Evolutionary conservation across 2,888 invertebrate species (phyloP).

Genomic region (Doris montereyensis): DNA sequence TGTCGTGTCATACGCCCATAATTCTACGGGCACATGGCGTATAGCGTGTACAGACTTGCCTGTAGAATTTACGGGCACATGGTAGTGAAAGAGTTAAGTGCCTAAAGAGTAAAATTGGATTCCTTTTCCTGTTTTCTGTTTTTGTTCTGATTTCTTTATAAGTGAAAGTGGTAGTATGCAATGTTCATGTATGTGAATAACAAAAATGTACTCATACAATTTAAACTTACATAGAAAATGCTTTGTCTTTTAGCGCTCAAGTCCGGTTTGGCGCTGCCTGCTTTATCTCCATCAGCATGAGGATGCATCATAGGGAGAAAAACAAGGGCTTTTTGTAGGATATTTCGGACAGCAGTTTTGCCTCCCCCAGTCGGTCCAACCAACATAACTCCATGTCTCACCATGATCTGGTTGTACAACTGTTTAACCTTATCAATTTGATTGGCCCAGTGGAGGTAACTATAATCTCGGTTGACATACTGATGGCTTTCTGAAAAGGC

Average conservation of each 20-base stretch:
- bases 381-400: conserved; percentile 72
- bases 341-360: conserved; percentile 69
- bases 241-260: conserved; percentile 28
- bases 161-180: no score
- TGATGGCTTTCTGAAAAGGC: conserved; percentile 67
- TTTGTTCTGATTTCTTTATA: no score
- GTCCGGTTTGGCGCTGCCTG: conserved; percentile 3
- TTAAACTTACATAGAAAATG: conserved; percentile 34
- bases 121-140: no score
- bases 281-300: conserved; percentile 9
- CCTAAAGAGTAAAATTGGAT: no score
- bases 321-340: conserved; percentile 71
- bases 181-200: no score
- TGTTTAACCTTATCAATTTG: conserved; percentile 72
- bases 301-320: conserved; percentile 61
- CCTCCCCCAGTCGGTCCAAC: conserved; percentile 73
- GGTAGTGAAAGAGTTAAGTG: no score
- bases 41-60: no score
- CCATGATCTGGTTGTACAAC: conserved; percentile 72
- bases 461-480: conserved; percentile 67
- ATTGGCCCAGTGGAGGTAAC: conserved; percentile 69
- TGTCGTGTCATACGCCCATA: no score
- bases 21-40: no score
- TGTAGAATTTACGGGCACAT: no score
- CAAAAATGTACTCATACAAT: no score